Conservation (phyloP, 2,888 invertebrate species). For the Heliconius sara region DNA sequence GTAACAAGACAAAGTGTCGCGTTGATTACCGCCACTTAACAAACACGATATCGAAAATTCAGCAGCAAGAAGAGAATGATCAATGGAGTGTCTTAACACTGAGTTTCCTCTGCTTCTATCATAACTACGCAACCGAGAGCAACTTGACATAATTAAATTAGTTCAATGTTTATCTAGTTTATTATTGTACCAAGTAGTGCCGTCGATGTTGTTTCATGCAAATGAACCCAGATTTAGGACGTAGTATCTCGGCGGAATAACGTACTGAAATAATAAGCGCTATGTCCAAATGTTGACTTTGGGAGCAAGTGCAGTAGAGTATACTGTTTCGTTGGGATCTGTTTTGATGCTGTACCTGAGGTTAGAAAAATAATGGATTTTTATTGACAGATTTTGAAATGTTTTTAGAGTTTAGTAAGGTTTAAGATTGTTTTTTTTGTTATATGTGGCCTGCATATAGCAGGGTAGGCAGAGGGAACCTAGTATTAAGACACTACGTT, state of each 20-base stretch:
- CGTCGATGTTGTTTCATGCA: conserved; percentile 40
- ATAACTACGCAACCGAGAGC: background rate
- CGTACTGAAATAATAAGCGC: conserved; percentile 42
- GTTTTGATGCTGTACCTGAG: background rate
- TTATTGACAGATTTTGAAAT: conserved; percentile 15
- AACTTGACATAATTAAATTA: conserved; percentile 6
- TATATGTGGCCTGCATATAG: background rate
- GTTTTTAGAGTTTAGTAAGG: background rate
- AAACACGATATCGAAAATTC: no score
- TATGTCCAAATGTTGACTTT: conserved; percentile 40
- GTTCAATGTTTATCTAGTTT: conserved; percentile 30
- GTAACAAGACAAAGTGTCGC: no score
- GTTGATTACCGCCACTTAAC: no score
- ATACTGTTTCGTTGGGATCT: conserved; percentile 20
- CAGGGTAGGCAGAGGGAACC: background rate
- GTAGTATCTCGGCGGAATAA: conserved; percentile 34
- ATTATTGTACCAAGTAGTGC: conserved; percentile 38
- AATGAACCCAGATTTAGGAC: conserved; percentile 42
- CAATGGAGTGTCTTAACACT: no score
- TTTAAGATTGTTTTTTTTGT: background rate
- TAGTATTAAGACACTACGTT: background rate
- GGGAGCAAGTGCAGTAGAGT: conserved; percentile 35
- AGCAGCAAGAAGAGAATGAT: no score
- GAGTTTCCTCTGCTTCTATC: no score
- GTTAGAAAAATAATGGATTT: conserved; percentile 15